Evolutionary conservation across 2,113 vertebrate genomes (phyloP), one percentile per base, ranked within the genome.

Genomic region (Colossoma macropomum): DNA sequence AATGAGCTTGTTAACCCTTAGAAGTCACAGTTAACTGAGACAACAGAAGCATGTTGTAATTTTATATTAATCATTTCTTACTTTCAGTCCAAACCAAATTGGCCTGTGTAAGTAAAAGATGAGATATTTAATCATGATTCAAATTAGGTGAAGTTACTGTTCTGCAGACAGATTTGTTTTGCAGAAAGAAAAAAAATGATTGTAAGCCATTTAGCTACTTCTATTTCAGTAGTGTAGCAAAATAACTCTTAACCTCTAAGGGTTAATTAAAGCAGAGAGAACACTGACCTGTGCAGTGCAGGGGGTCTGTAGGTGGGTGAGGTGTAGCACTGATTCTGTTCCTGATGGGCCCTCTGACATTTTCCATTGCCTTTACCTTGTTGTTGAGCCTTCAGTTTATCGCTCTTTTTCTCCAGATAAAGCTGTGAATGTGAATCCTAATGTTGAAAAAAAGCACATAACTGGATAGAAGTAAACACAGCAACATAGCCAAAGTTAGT

Each of bases 401-500:
- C 25, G 11, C 30, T 59, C 1, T 56, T 63, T 50, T n/a, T 28
- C 52, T 27, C 19, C 65, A 63, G 60, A 71, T 94, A 90, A 94
- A 94, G 93, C 95, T 93, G 91, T 93, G 95, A 95, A 94, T 62
- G 41, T 56, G 8, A 3, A 2, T 19, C 54, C 93, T 93, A 7
- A 27, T 62, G n/a, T 2, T n/a, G 25, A 7, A 62, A 27, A 62
- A 95, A 92, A 75, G 90, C 90, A 91, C 91, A 93, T 93, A 94
- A 92, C 89, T 93, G 93, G 93, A 94, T 92, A 93, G 89, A 41
- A 96, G 93, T 50, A 48, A 38, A 72, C 38, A 84, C 62, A 73
- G 82, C 72, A 77, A n/a, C 75, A 71, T 94, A 94, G 95, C 96
- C 96, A 96, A 97, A 97, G 96, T 89, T 91, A 92, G 89, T 91